Evolutionary conservation across 2,113 vertebrate genomes (phyloP).

Genomic region (Rhineura floridana): DNA sequence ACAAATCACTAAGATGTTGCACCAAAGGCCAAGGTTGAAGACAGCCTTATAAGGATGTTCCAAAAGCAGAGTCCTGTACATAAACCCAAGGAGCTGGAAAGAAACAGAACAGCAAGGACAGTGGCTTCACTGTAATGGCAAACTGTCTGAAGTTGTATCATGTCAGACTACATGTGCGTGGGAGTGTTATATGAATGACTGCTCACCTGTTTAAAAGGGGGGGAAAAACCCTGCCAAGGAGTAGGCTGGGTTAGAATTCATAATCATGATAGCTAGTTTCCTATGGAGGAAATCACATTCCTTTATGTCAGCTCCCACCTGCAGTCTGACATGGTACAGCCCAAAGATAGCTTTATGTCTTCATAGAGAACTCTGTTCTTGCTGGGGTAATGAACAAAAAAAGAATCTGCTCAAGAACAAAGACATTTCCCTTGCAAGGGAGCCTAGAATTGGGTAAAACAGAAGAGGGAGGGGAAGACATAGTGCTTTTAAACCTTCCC

Average conservation of each 20-base stretch:
- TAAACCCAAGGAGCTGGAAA: too few relatives aligned
- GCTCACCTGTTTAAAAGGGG: neutral
- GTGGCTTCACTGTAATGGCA: too few relatives aligned
- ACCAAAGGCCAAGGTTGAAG: neutral
- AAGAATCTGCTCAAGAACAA: neutral
- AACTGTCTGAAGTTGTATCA: too few relatives aligned
- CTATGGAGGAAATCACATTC: neutral
- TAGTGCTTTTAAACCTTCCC: neutral
- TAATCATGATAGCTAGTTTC: neutral
- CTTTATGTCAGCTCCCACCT: neutral
- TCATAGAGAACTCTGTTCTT: neutral
- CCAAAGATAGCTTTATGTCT: neutral
- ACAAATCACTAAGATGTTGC: neutral
- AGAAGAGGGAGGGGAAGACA: neutral
- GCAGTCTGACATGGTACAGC: neutral
- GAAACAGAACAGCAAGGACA: neutral
- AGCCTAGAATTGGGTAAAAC: neutral
- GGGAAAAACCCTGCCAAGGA: neutral
- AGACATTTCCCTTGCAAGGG: neutral
- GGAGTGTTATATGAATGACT: neutral
- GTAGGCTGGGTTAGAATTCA: neutral
- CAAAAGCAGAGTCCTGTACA: too few relatives aligned
- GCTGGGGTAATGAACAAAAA: neutral
- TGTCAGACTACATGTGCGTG: neutral
- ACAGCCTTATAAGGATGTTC: too few relatives aligned